Evolutionary conservation across 2,797 vertebrate genomes (phyloP), one percentile per base, ranked within the genome.

Genomic region (Adelosebastes latens): DNA sequence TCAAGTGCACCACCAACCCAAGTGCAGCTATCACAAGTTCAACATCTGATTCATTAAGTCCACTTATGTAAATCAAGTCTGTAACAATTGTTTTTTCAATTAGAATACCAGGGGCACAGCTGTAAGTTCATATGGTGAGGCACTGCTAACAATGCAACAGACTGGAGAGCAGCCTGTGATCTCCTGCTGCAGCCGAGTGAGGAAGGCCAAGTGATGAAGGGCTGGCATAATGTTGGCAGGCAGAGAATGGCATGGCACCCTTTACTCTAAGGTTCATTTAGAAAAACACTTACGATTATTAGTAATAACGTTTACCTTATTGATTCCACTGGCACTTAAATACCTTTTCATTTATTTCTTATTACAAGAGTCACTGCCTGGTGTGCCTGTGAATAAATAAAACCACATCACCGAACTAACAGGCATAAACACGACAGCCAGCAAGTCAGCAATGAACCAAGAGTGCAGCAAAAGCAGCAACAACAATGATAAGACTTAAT

Each of bases 41-140:
- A 42, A 69, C 56, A 64, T 75, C 58, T 81, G 42, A 71, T 81
- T 79, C 36, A 75, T 77, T 22, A 42, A 65, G 27, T 75, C 32
- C 46, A 67, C 42, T 77, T 60, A 86, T 86, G 79, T 67, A 84
- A 88, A 82, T 86, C 11, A 72, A 55, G 34, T 31, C 16, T 52
- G 22, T 65, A 46, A 62, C 27, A 55, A 70, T 61, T 61, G 27
- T 4, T 64, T 88, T 80, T 85, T 75, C n/a, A 61, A 46, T 76
- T 65, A 82, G 25, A 86, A 72, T 27, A 70, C 70, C 36, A 59
- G 55, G 29, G 22, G 46, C 39, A 72, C 24, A 9, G 49, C 24
- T 32, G 8, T 62, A 81, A 77, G 56, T 67, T 76, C 31, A 76
- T 31, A 72, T 58, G 22, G 27, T 56, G 60, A 62, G 71, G 58